Conservation (phyloP, 2,888 invertebrate genomes). For the Portevinia maculata region DNA sequence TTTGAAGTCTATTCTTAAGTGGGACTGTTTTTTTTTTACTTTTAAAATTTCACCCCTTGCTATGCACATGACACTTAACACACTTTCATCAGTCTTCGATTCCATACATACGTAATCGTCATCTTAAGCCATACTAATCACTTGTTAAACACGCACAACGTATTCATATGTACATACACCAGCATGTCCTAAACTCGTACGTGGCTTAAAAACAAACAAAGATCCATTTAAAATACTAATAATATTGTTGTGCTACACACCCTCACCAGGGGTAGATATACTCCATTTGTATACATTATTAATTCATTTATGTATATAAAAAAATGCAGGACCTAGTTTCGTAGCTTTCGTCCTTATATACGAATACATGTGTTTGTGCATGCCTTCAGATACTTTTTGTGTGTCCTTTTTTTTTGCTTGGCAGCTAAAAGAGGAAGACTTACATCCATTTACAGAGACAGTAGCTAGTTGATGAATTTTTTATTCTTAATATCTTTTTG, state of each 20-base stretch:
- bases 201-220: conserved; percentile 43
- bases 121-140: conserved; percentile 56
- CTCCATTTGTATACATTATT: conserved; percentile 30
- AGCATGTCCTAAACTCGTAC: neutral
- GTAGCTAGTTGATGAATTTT: conserved; percentile 21
- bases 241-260: conserved; percentile 5
- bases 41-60: conserved; percentile 11
- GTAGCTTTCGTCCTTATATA: conserved; percentile 5
- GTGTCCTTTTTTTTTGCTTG: conserved; percentile 18
- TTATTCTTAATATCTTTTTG: conserved; percentile 19
- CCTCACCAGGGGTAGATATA: neutral
- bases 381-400: conserved; percentile 10
- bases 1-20: conserved; percentile 37
- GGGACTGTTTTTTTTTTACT: conserved; percentile 5
- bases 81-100: conserved; percentile 50
- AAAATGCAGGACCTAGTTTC: conserved; percentile 47
- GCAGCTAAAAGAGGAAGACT: conserved; percentile 17
- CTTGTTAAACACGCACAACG: conserved; percentile 59
- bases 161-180: conserved; percentile 2
- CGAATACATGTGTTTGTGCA: neutral
- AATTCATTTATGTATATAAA: conserved; percentile 34
- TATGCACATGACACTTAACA: conserved; percentile 55
- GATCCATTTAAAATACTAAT: conserved; percentile 41
- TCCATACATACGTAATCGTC: conserved; percentile 56
- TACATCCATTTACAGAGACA: neutral